Base-by-base conservation (phyloP, 1,140 invertebrate genomes). In the Conopomorpha cramerella region DNA sequence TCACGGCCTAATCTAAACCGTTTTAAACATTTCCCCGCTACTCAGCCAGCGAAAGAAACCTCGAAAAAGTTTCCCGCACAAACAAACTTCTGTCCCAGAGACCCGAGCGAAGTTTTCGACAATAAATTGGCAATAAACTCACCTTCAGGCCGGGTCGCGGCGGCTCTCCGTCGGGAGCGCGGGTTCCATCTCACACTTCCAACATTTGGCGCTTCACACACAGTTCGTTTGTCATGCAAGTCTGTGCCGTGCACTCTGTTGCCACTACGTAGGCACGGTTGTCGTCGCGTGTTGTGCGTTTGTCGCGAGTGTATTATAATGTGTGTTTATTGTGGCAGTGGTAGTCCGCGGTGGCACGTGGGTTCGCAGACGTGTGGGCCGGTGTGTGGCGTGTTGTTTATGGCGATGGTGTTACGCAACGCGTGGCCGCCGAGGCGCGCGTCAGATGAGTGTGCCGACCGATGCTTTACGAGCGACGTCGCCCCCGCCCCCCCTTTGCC, bases 391-490 rank as follows among this genome's bases (percentile, higher is more conserved):
- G 57, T 55, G 57, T 71, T 73, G 68, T 73, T 73, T 71, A 72
- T 67, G 55, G 61, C 55, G 58, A 53, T 7, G 13, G 3, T 57
- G 65, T 77, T 76, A 70, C 71, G 68, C 71, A 72, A 73, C 74
- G 70, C 70, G 74, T 74, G 61, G 59, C 67, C 63, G 63, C 65
- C 66, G 55, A 58, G 61, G 51, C 65, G 64, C 72, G 70, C 74
- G 74, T 78, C 73, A 77, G 66, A 62, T 55, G 73, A 77, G 67
- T 77, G 73, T 77, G 70, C 58, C 61, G 74, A 56, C 66, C 70
- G 72, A 78, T 77, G 67, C 52, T 78, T 78, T 78, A 78, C 71
- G 72, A 78, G 60, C 60, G 60, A 57, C 59, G 61, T 50, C 56
- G 51, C 59, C 51, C 65, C 59, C 66, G 60, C 59, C 63, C 48